phyloP scores from a whole-genome alignment of 35 echinoderm and acorn worm genomes.

The Stichopus chloronotus region DNA sequence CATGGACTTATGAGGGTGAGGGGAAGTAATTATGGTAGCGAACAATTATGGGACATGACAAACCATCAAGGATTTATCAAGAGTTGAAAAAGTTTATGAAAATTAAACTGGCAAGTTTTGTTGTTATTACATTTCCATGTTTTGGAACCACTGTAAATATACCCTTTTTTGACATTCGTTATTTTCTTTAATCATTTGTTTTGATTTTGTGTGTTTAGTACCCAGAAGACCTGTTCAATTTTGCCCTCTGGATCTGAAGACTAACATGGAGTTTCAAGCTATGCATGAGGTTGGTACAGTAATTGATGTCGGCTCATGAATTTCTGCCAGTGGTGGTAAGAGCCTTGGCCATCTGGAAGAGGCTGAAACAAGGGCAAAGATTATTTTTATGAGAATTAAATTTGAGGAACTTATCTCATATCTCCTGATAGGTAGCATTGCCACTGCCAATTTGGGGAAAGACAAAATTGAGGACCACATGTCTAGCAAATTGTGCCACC shows the following conservation, averaged over 20 bases:
- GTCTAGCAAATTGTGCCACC: not conserved
- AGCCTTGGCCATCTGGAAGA: not conserved
- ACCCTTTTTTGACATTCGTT: too few relatives aligned
- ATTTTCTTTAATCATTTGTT: too few relatives aligned
- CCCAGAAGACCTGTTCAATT: not conserved
- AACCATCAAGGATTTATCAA: too few relatives aligned
- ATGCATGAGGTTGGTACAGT: conserved; percentile 6
- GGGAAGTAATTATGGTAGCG: too few relatives aligned
- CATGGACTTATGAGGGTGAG: too few relatives aligned
- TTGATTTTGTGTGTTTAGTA: too few relatives aligned
- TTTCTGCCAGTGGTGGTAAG: conserved; percentile 23
- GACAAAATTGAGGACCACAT: not conserved
- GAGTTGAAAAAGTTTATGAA: too few relatives aligned
- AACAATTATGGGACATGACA: too few relatives aligned
- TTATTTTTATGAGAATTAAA: not conserved
- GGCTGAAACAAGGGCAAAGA: not conserved
- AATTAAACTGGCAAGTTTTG: not conserved
- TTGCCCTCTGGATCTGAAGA: not conserved
- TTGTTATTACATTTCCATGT: not conserved
- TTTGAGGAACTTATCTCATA: not conserved
- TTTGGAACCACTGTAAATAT: not conserved
- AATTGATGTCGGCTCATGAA: not conserved
- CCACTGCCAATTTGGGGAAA: not conserved
- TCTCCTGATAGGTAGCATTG: not conserved
- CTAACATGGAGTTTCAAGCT: conserved; percentile 16